These are phyloP conservation scores for Carassius gibelio DNA, from an alignment of 2,113 vertebrate species.

Conservation along the genomic window DNA sequence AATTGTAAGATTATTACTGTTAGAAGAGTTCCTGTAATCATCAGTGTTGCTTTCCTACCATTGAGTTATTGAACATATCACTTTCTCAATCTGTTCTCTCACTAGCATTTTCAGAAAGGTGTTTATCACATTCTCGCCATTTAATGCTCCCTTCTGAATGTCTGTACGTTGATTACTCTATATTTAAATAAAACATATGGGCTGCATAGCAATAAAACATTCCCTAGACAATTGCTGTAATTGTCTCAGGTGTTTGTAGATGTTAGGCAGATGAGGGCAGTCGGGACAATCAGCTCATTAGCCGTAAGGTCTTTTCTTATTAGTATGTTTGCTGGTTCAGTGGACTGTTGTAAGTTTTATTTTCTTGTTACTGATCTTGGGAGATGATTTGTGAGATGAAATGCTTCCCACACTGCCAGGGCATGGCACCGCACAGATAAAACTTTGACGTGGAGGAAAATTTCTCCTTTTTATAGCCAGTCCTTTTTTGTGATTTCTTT, in stretches of 20 bases:
- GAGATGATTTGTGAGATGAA: neutral
- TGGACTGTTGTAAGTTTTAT: neutral
- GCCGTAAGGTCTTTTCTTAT: neutral
- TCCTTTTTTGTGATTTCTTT: conserved; percentile 27
- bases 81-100: neutral
- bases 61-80: conserved; percentile 14
- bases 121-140: neutral
- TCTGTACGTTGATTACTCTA: neutral
- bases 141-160: neutral
- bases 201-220: neutral
- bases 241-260: neutral
- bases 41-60: conserved; percentile 18
- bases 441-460: conserved; percentile 7
- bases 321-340: neutral
- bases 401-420: neutral
- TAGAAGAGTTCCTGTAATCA: conserved; percentile 3
- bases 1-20: conserved; percentile 36
- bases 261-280: neutral
- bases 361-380: neutral
- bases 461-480: neutral
- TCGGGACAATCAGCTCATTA: conserved; percentile 24
- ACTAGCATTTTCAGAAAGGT: neutral
- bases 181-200: conserved; percentile 16
- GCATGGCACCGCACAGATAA: conserved; percentile 2
- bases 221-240: neutral